Evolutionary conservation across 2,113 vertebrate genomes (phyloP).

Genomic region (Toxotes chatareus): DNA sequence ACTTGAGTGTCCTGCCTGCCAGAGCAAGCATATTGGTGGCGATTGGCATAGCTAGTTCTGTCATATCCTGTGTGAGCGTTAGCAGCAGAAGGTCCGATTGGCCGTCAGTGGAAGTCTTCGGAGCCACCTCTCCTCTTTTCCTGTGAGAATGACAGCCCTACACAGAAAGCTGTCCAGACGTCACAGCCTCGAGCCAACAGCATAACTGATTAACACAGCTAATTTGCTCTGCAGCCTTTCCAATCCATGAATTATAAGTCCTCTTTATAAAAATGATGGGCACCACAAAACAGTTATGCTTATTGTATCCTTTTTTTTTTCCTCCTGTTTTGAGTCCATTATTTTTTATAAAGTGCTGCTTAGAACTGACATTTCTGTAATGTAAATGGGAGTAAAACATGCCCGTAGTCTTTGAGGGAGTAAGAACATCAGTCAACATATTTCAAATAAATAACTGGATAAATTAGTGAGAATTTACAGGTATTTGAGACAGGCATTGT

Average conservation of each 20-base stretch:
- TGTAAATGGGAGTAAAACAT: conserved; percentile 30
- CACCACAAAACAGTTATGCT: conserved; percentile 37
- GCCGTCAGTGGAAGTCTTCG: conserved; percentile 51
- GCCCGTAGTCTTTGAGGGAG: not conserved
- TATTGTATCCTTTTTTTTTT: conserved; percentile 15
- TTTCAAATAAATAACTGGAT: conserved; percentile 39
- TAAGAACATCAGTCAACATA: conserved; percentile 1
- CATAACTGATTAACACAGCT: conserved; percentile 67
- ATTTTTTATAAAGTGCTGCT: conserved; percentile 24
- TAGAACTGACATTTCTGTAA: conserved; percentile 27
- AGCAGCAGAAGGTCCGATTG: conserved; percentile 76
- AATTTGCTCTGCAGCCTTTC: conserved; percentile 63
- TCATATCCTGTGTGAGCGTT: conserved; percentile 66
- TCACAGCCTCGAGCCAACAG: conserved; percentile 63
- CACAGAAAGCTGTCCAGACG: conserved; percentile 67
- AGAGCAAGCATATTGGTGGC: conserved; percentile 79
- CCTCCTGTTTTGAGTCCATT: conserved; percentile 1
- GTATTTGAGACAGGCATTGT: not conserved
- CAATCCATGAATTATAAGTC: conserved; percentile 57
- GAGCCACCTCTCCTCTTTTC: conserved; percentile 68
- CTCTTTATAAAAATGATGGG: conserved; percentile 42
- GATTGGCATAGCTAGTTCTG: conserved; percentile 71
- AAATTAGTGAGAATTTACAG: not conserved
- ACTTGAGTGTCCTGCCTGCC: conserved; percentile 58
- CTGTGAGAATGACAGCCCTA: conserved; percentile 68